phyloP scores from a whole-genome alignment of 2,113 vertebrate species.

The Alexandromys fortis region DNA sequence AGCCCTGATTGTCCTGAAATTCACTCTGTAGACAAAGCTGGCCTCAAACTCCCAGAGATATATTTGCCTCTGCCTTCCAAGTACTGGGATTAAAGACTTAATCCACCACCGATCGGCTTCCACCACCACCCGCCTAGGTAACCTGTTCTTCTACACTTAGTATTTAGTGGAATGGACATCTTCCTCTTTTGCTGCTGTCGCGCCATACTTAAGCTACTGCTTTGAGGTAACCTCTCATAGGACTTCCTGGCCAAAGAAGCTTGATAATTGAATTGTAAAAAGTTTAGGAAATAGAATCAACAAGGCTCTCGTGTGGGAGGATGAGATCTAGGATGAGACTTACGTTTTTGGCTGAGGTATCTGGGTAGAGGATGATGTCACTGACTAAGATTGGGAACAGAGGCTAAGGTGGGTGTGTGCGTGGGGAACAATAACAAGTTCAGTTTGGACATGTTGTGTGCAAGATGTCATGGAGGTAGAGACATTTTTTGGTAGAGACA shows the following conservation, averaged over 20 bases:
- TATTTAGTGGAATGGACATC: not conserved
- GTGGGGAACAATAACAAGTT: slow-evolving; percentile 68
- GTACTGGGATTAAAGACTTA: no score
- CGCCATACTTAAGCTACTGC: slow-evolving; percentile 34
- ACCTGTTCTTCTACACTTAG: not conserved
- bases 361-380: slow-evolving; percentile 64
- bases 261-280: not conserved
- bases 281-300: slow-evolving; percentile 30
- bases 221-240: slow-evolving; percentile 46
- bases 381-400: slow-evolving; percentile 64
- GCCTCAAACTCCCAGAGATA: no score
- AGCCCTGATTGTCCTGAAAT: no score
- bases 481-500: slow-evolving; percentile 44
- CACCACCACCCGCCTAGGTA: not conserved
- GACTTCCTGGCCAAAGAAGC: slow-evolving; percentile 44
- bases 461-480: slow-evolving; percentile 52
- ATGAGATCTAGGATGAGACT: slow-evolving; percentile 13
- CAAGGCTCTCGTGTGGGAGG: slow-evolving; percentile 28
- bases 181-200: not conserved
- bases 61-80: no score
- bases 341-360: slow-evolving; percentile 46
- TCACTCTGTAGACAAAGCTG: no score
- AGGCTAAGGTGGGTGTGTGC: slow-evolving; percentile 69
- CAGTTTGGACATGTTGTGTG: slow-evolving; percentile 63
- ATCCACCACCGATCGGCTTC: no score